Percentiles rank a stretch among this genome's conserved stretches.
Conservation (phyloP, 2,113 vertebrate genomes). For the Ia io region DNA sequence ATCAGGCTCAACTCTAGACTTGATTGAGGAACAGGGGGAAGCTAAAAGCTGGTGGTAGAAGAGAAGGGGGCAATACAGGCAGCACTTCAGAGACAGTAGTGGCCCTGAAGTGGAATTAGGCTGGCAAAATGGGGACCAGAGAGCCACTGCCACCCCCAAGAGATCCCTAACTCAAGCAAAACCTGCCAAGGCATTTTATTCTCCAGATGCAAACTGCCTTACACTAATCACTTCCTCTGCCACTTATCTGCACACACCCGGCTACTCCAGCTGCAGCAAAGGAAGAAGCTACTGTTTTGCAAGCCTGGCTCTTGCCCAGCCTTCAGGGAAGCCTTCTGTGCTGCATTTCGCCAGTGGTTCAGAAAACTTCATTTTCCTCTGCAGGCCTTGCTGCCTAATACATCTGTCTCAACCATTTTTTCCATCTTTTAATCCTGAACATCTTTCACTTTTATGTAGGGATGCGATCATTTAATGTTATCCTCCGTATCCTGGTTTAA, state of each 20-base stretch:
- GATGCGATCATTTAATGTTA: not conserved
- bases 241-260: not conserved
- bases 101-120: not conserved
- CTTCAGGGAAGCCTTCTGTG: not conserved
- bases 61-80: not conserved
- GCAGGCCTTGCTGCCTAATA: not conserved
- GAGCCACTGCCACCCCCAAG: not conserved
- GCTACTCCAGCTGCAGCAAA: not conserved
- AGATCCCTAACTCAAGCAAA: conserved; percentile 31
- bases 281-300: conserved; percentile 3
- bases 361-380: conserved; percentile 1
- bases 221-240: not conserved
- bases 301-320: not conserved
- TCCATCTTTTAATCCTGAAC: not conserved
- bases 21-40: not conserved
- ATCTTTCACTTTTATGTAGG: not conserved
- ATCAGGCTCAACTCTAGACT: not conserved
- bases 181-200: not conserved
- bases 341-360: not conserved
- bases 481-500: not conserved
- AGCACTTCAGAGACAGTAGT: conserved; percentile 2
- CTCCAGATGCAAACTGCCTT: not conserved
- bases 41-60: conserved; percentile 27
- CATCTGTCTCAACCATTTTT: not conserved
- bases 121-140: not conserved